Evolutionary conservation across 1,140 invertebrate genomes (phyloP).

Genomic region (Trypoxylus dichotomus): DNA sequence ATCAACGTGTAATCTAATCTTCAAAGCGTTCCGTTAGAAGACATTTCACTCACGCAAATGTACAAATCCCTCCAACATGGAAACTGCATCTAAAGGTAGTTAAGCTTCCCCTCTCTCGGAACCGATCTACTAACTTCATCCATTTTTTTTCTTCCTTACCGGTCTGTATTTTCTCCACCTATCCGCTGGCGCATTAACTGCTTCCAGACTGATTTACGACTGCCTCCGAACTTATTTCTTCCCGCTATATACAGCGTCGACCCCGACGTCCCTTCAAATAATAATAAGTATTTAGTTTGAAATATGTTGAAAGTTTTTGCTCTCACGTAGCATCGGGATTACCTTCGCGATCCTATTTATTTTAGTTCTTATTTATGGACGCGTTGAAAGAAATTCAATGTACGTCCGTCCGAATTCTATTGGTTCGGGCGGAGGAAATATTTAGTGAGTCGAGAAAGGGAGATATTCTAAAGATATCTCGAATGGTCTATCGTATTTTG

Average conservation of each 20-base stretch:
- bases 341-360: neutral
- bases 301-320: slow-evolving; percentile 7
- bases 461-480: neutral
- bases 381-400: neutral
- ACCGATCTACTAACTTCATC: neutral
- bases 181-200: neutral
- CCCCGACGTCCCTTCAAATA: neutral
- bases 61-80: neutral
- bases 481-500: neutral
- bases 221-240: neutral
- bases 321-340: neutral
- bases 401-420: neutral
- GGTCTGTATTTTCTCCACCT: neutral
- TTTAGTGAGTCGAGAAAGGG: neutral
- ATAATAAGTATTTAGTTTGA: slow-evolving; percentile 8
- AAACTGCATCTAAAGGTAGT: neutral
- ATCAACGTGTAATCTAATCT: too few species aligned
- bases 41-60: too few species aligned
- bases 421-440: neutral
- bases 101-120: neutral
- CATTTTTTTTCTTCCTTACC: neutral
- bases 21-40: too few species aligned
- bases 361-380: neutral
- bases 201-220: neutral
- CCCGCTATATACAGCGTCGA: neutral